phyloP scores from a whole-genome alignment of 2,888 invertebrate genomes.

The Tenthredo notha region DNA sequence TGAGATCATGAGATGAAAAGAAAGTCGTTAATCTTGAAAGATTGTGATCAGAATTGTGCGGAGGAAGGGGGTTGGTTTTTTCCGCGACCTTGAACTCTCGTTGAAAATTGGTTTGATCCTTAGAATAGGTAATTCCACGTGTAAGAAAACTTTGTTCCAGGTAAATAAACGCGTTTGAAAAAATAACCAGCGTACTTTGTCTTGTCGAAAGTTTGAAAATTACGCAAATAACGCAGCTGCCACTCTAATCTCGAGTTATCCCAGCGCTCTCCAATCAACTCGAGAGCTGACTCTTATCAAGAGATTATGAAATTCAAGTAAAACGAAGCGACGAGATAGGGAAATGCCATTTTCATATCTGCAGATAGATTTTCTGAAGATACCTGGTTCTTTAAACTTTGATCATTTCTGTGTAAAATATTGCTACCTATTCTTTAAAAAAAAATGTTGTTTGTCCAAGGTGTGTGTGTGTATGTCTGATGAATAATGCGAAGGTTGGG shows the following conservation, averaged over 20 bases:
- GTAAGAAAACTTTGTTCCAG: not conserved
- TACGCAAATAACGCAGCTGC: not conserved
- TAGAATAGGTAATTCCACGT: not conserved
- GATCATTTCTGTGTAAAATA: no score
- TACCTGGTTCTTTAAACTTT: not conserved
- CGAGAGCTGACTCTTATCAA: slow-evolving; percentile 1
- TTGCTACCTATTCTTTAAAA: not conserved
- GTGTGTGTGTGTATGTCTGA: no score
- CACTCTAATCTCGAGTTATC: not conserved
- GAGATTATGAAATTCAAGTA: not conserved
- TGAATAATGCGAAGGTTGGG: not conserved
- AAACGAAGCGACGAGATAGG: not conserved
- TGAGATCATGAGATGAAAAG: not conserved
- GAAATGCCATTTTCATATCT: not conserved
- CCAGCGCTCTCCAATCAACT: slow-evolving; percentile 27
- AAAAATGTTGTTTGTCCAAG: not conserved
- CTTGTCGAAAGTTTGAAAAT: slow-evolving; percentile 3
- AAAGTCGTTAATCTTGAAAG: not conserved
- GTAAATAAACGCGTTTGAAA: slow-evolving; percentile 5
- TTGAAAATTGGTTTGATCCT: not conserved
- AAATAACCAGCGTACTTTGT: not conserved
- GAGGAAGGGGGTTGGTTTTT: not conserved
- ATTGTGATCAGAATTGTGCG: not conserved
- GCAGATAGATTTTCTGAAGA: not conserved
- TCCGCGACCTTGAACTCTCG: slow-evolving; percentile 15